phyloP scores from a whole-genome alignment of 1,140 invertebrate genomes.

The Philotrypesis tridentata region DNA sequence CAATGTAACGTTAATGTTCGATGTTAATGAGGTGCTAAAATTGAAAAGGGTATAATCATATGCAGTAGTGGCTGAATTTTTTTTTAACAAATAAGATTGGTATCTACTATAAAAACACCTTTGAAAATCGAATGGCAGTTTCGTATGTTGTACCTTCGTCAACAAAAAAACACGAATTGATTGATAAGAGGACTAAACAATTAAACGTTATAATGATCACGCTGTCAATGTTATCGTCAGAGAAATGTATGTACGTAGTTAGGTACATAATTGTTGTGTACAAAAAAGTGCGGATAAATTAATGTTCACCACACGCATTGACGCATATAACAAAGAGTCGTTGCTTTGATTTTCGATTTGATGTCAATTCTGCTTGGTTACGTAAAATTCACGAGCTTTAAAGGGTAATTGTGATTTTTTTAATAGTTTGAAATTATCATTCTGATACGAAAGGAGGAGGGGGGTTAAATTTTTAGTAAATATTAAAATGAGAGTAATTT shows the following conservation, averaged over 20 bases:
- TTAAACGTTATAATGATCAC: neutral
- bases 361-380: conserved; percentile 38
- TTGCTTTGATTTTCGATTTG: conserved; percentile 16
- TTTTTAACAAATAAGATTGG: conserved; percentile 12
- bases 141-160: neutral
- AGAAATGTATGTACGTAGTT: conserved; percentile 29
- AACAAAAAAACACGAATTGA: conserved; percentile 5
- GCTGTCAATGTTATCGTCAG: conserved; percentile 23
- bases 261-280: conserved; percentile 10
- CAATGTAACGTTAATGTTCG: conserved; percentile 50
- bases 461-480: conserved; percentile 38
- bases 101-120: neutral
- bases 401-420: conserved; percentile 22
- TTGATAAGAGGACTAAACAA: neutral
- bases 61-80: conserved; percentile 14
- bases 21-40: conserved; percentile 48
- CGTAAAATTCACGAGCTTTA: conserved; percentile 21
- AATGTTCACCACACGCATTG: neutral
- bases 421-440: conserved; percentile 13
- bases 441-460: neutral
- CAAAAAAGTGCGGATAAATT: conserved; percentile 15
- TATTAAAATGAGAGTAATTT: conserved; percentile 17
- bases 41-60: conserved; percentile 10
- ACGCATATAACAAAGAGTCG: neutral
- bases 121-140: conserved; percentile 5